Evolutionary conservation across 2,888 invertebrate genomes (phyloP).

Genomic region (Torymus aiolomorphi): DNA sequence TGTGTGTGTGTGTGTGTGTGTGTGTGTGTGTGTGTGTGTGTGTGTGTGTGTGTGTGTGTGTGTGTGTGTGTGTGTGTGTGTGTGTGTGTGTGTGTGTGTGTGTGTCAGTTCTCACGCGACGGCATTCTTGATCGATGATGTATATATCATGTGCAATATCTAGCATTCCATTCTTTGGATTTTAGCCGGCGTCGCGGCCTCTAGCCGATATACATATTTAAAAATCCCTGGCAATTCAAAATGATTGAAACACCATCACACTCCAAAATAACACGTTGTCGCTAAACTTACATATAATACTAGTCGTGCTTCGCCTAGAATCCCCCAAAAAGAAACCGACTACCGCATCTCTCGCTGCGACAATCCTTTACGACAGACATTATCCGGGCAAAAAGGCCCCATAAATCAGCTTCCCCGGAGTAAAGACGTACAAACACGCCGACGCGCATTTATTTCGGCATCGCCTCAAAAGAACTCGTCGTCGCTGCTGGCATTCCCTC

Average conservation of each 20-base stretch:
- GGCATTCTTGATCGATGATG: conserved; percentile 17
- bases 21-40: not conserved
- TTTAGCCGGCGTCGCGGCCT: not conserved
- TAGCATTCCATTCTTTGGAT: not conserved
- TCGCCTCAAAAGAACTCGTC: no score
- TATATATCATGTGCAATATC: not conserved
- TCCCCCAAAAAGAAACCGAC: no score
- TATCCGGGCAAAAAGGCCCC: conserved; percentile 28
- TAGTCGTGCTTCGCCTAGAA: no score
- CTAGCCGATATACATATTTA: not conserved
- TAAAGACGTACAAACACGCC: no score
- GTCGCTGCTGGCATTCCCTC: no score
- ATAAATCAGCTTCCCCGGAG: conserved; percentile 33
- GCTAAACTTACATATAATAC: no score
- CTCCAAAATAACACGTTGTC: no score
- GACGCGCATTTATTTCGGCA: no score
- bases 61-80: not conserved
- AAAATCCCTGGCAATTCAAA: no score
- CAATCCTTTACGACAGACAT: conserved; percentile 29
- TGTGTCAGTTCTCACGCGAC: not conserved
- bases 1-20: not conserved
- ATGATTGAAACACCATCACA: no score
- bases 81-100: not conserved
- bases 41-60: not conserved
- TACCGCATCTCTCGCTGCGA: not conserved